phyloP scores from a whole-genome alignment of 1,140 invertebrate genomes.

The Triops longicaudatus region DNA sequence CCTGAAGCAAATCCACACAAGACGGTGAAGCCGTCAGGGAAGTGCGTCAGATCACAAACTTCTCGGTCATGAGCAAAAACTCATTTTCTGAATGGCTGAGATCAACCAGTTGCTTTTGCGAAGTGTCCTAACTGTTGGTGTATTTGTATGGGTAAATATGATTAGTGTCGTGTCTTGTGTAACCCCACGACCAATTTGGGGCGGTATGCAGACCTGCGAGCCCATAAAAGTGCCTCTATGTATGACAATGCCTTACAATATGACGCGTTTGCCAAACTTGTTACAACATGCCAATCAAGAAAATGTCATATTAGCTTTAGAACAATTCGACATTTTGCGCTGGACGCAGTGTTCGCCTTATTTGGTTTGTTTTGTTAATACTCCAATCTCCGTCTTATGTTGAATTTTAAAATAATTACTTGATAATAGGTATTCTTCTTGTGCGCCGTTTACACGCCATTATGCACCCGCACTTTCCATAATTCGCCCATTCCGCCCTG shows the following conservation, averaged over 20 bases:
- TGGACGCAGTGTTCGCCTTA: not conserved
- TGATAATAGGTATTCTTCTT: slow-evolving; percentile 26
- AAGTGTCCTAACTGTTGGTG: not conserved
- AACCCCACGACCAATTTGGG: not conserved
- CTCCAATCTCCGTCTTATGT: not conserved
- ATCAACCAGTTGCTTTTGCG: not conserved
- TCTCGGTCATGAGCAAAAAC: not conserved
- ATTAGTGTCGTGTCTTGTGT: slow-evolving; percentile 2
- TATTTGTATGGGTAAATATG: slow-evolving; percentile 9
- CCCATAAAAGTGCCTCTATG: slow-evolving; percentile 25
- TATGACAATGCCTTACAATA: slow-evolving; percentile 28
- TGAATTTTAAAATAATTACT: not conserved
- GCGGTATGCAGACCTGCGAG: slow-evolving; percentile 18
- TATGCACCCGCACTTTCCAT: slow-evolving; percentile 27
- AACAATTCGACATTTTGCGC: slow-evolving; percentile 23
- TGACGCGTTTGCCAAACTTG: slow-evolving; percentile 28
- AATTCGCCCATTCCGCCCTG: slow-evolving; percentile 28
- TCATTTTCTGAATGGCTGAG: not conserved
- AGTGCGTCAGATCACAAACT: not conserved
- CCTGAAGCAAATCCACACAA: not conserved
- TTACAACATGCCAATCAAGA: slow-evolving; percentile 26
- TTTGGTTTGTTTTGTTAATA: not conserved
- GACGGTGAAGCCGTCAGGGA: not conserved
- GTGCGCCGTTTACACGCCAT: slow-evolving; percentile 27
- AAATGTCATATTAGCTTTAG: slow-evolving; percentile 28